Base-by-base conservation (phyloP, 2,888 invertebrate species). In the Cantharis rufa region DNA sequence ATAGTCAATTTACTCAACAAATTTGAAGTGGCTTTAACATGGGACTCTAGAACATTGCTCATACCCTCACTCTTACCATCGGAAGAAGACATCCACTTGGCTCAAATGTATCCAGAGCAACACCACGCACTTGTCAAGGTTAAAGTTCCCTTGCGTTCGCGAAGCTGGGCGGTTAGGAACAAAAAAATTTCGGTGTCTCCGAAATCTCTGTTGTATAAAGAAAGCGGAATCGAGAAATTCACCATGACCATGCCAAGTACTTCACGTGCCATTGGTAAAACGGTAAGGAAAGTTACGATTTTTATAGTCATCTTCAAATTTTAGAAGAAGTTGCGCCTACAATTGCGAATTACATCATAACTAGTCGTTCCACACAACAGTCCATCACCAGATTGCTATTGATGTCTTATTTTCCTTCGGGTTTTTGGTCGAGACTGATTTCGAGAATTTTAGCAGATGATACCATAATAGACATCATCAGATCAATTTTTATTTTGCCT, bases 341-440 rank as follows among this genome's bases (percentile, higher is more conserved):
- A 61, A 48, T 15, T n/a, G 24, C 70, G 10, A 82, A 83, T 24
- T 87, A 87, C 76, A 84, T 86, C 77, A 78, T 88, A 13, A 84
- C 83, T 15, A 89, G 89, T 48, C 87, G 91, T 72, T 85, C 91
- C 7, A 90, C 91, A 9, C 91, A 90, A 72, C 90, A 90, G 66
- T 89, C 93, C 0, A 90, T 94, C 66, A 91, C 94, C 0, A 90
- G 97, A 0, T 90, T 98, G 72, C 90, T 99, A 13, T 91, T 99
- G 10, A 94, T 99, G 93, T 97, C 98, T 0, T 99, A 99, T 89
- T 97, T 99, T 86, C 99, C 99, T 1, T 95, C 96, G 80, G 99
- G 99, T 0, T 99, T 99, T 89, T 99, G 99, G 98, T 95, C 98
- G 0, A 90, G 99, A 1, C 91, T 99, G 18, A 95, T 97, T 79